Evolutionary conservation across 2,888 invertebrate genomes (phyloP), one percentile per base, ranked within the genome.

Genomic region (Dryocosmus kuriphilus): DNA sequence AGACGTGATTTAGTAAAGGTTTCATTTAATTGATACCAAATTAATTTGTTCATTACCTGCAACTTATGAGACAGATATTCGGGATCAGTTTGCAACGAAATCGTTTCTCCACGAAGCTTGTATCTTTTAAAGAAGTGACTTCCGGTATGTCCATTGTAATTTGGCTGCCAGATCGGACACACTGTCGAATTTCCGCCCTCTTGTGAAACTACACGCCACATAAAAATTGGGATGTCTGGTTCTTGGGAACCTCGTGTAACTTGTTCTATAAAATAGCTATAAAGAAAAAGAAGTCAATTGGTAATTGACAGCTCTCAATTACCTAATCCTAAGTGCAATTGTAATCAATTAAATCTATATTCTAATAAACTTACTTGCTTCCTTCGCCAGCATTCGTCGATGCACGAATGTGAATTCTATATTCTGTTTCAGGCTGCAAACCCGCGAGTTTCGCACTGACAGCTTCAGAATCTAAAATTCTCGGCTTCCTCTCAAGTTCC

Each of bases 51-150:
- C 16, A 77, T 74, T 63, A 90, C 89, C 83, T 89, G 89, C n/a
- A 91, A 87, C 38, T 84, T 86, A 71, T 91, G 88, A 6, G 85
- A 83, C 24, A 87, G 82, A 76, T 94, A 93, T 86, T 97, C 95
- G 73, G 95, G 94, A 11, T 94, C 92, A 0, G 96, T 95, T 77
- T 92, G 91, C 80, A 92, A 87, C 93, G 94, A 96, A 73, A 94
- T 94, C 0, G 95, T 94, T 88, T 96, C 96, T 4, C 96, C 97
- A 91, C 94, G 94, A 61, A 94, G 88, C 89, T 93, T n/a, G n/a
- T 97, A 96, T 89, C 96, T 95, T 0, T 96, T 96, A 87, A 95
- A 97, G 93, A 99, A 99, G 91, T 97, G 97, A 32, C 98, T 97
- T 22, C 99, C 99, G 0, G 98, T 95, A 88, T 96, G 95, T 2